Conservation (phyloP, 2,888 invertebrate species). For the Orthosia incerta region DNA sequence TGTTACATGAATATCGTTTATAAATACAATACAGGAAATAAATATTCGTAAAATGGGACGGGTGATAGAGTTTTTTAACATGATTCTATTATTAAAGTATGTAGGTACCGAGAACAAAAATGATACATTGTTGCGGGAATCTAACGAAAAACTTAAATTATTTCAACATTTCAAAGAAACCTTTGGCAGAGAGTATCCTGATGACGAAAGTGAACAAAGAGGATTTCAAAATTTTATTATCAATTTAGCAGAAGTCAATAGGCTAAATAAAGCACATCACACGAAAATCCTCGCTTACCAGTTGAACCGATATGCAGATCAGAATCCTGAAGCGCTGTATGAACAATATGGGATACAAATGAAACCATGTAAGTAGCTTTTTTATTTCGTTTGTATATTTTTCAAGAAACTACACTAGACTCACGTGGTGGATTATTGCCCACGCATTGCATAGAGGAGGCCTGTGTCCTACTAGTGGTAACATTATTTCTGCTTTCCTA, state of each 20-base stretch:
- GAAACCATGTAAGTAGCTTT: constrained; percentile 75
- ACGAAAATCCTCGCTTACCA: constrained; percentile 68
- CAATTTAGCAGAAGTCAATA: constrained; percentile 71
- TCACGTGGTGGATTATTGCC: background rate
- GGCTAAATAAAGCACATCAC: constrained; percentile 70
- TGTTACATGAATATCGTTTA: background rate
- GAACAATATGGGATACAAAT: constrained; percentile 74
- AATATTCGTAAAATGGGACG: constrained; percentile 18
- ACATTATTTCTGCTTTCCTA: too few species aligned
- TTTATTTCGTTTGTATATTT: background rate
- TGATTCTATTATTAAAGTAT: constrained; percentile 6
- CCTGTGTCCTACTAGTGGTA: background rate
- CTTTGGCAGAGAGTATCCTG: constrained; percentile 73
- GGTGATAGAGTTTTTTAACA: background rate
- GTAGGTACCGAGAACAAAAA: background rate
- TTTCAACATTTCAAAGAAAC: constrained; percentile 75
- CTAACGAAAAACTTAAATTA: constrained; percentile 40
- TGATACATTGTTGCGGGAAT: too few species aligned
- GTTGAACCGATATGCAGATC: constrained; percentile 78
- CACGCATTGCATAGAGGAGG: background rate
- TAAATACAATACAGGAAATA: background rate
- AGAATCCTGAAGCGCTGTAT: constrained; percentile 69
- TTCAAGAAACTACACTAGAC: background rate
- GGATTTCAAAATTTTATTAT: constrained; percentile 73
- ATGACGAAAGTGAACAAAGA: constrained; percentile 62